These are phyloP conservation scores for Labeo catla DNA, from an alignment of 2,113 vertebrate species.

Conservation along the genomic window DNA sequence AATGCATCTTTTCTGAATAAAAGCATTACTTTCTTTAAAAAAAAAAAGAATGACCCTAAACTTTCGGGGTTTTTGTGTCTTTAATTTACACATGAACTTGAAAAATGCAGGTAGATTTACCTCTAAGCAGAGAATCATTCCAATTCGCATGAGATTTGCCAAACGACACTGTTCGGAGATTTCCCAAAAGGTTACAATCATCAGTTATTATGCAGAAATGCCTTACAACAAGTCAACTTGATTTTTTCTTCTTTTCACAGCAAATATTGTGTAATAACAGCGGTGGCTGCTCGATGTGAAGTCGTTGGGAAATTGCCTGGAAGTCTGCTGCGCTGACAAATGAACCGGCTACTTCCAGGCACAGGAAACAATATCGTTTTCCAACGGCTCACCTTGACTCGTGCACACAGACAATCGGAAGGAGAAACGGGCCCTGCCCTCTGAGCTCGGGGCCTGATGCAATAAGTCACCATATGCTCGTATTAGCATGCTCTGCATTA, in stretches of 20 bases:
- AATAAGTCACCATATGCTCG: constrained; percentile 58
- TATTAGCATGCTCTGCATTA: constrained; percentile 55
- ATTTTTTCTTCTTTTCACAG: constrained; percentile 45
- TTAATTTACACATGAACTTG: no score
- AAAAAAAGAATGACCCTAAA: no score
- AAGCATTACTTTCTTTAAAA: no score
- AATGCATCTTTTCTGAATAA: no score
- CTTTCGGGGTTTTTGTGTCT: no score
- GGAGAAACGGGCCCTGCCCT: constrained; percentile 51
- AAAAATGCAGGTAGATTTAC: constrained; percentile 49
- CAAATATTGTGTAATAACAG: constrained; percentile 61
- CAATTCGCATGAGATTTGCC: constrained; percentile 79
- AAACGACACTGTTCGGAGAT: constrained; percentile 78
- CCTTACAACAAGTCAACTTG: constrained; percentile 65
- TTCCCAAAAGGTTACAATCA: constrained; percentile 89
- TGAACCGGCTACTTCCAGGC: constrained; percentile 57
- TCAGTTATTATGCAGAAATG: constrained; percentile 85
- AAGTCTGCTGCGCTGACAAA: constrained; percentile 59
- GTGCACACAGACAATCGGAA: constrained; percentile 47
- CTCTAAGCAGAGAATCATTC: constrained; percentile 80
- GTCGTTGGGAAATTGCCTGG: constrained; percentile 61
- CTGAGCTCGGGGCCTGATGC: constrained; percentile 53
- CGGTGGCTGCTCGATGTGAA: constrained; percentile 5
- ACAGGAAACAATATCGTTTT: constrained; percentile 60
- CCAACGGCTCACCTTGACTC: constrained; percentile 56